Evolutionary conservation across 2,888 invertebrate species (phyloP).

Genomic region (Epistrophe eligans): DNA sequence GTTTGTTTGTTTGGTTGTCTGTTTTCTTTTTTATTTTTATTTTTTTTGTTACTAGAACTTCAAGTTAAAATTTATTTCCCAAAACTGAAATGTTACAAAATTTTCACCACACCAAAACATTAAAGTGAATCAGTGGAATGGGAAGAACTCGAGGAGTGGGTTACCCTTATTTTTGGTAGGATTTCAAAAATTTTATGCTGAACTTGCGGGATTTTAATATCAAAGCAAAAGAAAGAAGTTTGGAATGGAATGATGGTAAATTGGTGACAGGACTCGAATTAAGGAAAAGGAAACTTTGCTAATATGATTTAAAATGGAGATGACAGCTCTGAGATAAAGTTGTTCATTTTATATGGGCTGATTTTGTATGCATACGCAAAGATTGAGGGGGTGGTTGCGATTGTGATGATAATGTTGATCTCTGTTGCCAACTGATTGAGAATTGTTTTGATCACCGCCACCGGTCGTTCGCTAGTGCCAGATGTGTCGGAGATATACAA

Average conservation of each 20-base stretch:
- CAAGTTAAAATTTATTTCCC: constrained; percentile 51
- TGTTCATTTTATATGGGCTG: constrained; percentile 42
- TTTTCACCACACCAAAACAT: constrained; percentile 6
- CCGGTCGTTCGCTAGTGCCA: not conserved
- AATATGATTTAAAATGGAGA: constrained; percentile 75
- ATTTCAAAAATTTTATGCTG: constrained; percentile 49
- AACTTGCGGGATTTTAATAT: constrained; percentile 51
- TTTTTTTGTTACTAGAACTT: constrained; percentile 3
- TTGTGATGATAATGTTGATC: constrained; percentile 51
- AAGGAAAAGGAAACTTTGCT: constrained; percentile 58
- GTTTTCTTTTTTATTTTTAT: not conserved
- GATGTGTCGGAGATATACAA: constrained; percentile 43
- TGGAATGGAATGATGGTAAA: not conserved
- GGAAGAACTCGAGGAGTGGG: not conserved
- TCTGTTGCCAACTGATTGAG: constrained; percentile 40
- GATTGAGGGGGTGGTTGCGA: constrained; percentile 13
- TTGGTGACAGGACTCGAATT: constrained; percentile 62
- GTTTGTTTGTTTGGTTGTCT: not conserved
- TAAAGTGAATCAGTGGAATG: not conserved
- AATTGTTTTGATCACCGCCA: constrained; percentile 55
- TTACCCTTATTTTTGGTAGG: constrained; percentile 24
- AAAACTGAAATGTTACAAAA: constrained; percentile 38
- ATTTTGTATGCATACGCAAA: not conserved
- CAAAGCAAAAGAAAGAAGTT: not conserved
- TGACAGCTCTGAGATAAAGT: constrained; percentile 69